Evolutionary conservation across 2,888 invertebrate species (phyloP).

Genomic region (Frankliniella fusca): DNA sequence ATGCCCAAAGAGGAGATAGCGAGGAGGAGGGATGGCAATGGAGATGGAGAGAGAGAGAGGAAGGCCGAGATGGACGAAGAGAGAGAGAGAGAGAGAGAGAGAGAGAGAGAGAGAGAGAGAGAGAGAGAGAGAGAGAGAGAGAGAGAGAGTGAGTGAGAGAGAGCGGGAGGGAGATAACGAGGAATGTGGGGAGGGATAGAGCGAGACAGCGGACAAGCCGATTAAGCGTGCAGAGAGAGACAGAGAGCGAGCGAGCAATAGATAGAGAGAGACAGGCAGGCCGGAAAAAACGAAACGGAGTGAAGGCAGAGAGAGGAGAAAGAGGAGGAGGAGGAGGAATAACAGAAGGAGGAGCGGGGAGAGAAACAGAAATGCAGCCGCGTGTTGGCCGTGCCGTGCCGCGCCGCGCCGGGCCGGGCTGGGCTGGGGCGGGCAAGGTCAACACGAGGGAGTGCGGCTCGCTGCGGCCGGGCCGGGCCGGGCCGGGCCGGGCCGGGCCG

Average conservation of each 20-base stretch:
- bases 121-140: neutral
- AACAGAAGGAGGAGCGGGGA: neutral
- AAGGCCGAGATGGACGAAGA: neutral
- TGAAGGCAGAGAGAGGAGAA: neutral
- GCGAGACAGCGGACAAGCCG: neutral
- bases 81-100: neutral
- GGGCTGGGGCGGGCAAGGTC: slow-evolving; percentile 16
- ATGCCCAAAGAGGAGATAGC: too few species aligned
- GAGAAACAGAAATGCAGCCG: slow-evolving; percentile 22
- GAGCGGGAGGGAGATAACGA: neutral
- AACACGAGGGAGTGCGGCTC: slow-evolving; percentile 4
- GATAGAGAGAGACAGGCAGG: neutral
- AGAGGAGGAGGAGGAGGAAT: neutral
- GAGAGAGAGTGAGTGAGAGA: neutral
- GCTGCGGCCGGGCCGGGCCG: neutral
- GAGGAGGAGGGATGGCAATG: too few species aligned
- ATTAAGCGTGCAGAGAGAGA: neutral
- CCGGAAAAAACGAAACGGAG: neutral
- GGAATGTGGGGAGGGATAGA: neutral
- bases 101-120: neutral
- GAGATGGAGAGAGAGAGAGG: neutral
- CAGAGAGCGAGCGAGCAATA: too few species aligned
- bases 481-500: neutral
- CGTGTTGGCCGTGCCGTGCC: neutral
- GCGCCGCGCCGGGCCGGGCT: too few species aligned